phyloP scores from a whole-genome alignment of 2,888 invertebrate genomes.

The Scaptomyza reducta region DNA sequence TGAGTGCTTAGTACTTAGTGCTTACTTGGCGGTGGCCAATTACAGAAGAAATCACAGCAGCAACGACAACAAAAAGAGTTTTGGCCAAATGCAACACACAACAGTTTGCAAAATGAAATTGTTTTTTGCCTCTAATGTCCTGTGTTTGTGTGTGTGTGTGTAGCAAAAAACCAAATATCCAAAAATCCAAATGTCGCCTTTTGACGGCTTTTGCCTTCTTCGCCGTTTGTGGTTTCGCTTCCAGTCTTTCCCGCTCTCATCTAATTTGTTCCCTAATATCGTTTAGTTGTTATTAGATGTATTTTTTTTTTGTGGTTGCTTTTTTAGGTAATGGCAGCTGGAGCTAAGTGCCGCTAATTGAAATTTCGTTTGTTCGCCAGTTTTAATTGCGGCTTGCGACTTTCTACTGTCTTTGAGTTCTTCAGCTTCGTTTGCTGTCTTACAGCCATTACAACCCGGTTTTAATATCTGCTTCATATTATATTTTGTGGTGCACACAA shows the following conservation, averaged over 20 bases:
- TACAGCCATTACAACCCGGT: conserved; percentile 32
- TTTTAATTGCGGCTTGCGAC: conserved; percentile 64
- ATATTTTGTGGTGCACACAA: conserved; percentile 51
- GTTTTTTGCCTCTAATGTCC: conserved; percentile 53
- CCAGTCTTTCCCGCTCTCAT: conserved; percentile 28
- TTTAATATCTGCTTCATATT: conserved; percentile 48
- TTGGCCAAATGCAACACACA: conserved; percentile 50
- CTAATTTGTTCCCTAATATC: conserved; percentile 71
- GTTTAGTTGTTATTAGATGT: conserved; percentile 75
- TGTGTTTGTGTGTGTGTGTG: not conserved
- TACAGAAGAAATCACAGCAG: conserved; percentile 54
- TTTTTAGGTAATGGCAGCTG: conserved; percentile 67
- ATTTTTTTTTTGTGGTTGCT: conserved; percentile 33
- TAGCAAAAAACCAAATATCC: conserved; percentile 30
- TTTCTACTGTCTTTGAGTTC: conserved; percentile 30
- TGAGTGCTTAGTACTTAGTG: conserved; percentile 27
- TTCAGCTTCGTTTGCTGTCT: not conserved
- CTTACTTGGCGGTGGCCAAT: conserved; percentile 41
- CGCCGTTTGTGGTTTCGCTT: conserved; percentile 25
- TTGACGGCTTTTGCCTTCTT: conserved; percentile 33
- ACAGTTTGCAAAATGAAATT: conserved; percentile 74
- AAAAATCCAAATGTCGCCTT: conserved; percentile 43
- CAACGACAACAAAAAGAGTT: conserved; percentile 43
- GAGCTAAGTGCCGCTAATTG: conserved; percentile 79
- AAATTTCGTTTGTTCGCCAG: conserved; percentile 71